Percentiles rank a stretch among this genome's conserved stretches.
phyloP scores from a whole-genome alignment of 2,888 invertebrate genomes.

The Agrochola macilenta region DNA sequence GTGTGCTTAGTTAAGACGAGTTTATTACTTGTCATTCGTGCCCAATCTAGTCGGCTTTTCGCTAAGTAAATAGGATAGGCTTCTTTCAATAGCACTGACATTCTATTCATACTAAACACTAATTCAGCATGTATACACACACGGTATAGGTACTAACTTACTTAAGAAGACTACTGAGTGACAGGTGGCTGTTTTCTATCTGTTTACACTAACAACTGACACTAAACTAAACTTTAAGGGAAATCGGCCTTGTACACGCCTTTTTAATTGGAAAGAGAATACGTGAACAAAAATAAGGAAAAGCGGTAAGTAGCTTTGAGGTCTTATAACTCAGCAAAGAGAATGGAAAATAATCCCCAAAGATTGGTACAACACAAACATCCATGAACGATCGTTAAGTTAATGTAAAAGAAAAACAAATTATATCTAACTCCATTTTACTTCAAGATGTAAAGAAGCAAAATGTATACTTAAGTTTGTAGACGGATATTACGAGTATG shows the following conservation, averaged over 20 bases:
- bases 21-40: neutral
- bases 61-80: neutral
- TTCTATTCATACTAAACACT: neutral
- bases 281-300: no score
- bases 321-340: slow-evolving; percentile 8
- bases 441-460: slow-evolving; percentile 4
- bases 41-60: neutral
- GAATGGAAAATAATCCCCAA: slow-evolving; percentile 36
- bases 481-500: neutral
- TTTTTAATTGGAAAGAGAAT: no score
- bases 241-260: no score
- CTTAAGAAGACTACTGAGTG: no score
- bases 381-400: slow-evolving; percentile 17
- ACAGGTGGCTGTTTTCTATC: no score
- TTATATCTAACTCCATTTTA: slow-evolving; percentile 10
- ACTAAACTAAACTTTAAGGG: no score
- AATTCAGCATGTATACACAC: neutral
- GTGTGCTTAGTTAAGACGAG: neutral
- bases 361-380: slow-evolving; percentile 26
- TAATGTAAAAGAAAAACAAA: slow-evolving; percentile 33
- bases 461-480: neutral
- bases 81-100: neutral
- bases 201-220: no score
- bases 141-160: no score
- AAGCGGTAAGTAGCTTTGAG: neutral